These are phyloP conservation scores for Tylochromis polylepis DNA, from an alignment of 2,113 vertebrate species.

Conservation along the genomic window DNA sequence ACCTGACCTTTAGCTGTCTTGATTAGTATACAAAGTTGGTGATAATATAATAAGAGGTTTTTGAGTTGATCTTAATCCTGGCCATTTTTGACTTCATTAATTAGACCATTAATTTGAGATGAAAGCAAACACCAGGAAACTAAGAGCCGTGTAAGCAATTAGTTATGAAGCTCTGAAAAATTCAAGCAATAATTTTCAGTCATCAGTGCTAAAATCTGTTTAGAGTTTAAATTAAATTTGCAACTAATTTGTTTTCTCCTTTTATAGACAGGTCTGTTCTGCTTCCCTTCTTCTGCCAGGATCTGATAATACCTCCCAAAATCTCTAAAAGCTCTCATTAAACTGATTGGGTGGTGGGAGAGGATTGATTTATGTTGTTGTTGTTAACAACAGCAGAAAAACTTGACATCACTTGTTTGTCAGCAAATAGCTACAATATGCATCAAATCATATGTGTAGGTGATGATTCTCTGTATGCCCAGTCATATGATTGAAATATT, in stretches of 20 bases:
- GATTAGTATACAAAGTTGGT: not conserved
- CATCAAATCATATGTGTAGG: not conserved
- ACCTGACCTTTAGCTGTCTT: constrained; percentile 2
- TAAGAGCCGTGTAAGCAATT: not conserved
- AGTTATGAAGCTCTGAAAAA: not conserved
- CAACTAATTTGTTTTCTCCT: not conserved
- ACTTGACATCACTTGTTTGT: not conserved
- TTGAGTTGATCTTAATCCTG: not conserved
- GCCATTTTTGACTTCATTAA: not conserved
- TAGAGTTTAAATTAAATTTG: not conserved
- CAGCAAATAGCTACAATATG: not conserved
- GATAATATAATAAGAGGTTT: not conserved
- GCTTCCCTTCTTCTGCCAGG: not conserved
- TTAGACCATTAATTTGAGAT: not conserved
- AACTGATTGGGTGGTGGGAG: not conserved
- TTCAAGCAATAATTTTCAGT: not conserved
- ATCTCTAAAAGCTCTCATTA: not conserved
- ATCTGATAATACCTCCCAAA: not conserved
- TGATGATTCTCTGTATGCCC: not conserved
- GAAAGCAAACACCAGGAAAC: not conserved
- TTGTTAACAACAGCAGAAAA: not conserved
- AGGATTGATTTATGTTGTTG: not conserved
- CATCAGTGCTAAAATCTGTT: not conserved
- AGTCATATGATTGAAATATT: not conserved
- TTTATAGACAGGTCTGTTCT: not conserved